Evolutionary conservation across 2,797 vertebrate species (phyloP).

Genomic region (Avahi laniger): DNA sequence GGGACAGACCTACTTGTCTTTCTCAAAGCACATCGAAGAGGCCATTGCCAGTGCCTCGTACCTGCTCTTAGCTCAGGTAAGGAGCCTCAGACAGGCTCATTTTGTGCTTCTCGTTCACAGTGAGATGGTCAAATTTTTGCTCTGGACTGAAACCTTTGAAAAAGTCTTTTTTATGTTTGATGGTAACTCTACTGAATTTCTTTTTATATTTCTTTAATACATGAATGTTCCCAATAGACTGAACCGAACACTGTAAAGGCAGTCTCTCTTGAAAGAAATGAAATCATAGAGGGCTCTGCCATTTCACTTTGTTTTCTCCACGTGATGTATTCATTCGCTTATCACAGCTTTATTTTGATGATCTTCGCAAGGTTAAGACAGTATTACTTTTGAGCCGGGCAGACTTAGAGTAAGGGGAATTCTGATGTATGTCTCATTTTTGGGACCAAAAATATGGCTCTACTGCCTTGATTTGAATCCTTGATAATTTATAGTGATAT

Average conservation of each 20-base stretch:
- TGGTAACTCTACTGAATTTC: not conserved
- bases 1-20: not conserved
- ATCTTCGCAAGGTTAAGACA: not conserved
- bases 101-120: not conserved
- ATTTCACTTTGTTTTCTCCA: conserved; percentile 21
- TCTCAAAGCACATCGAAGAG: not conserved
- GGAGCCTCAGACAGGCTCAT: not conserved
- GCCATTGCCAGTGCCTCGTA: not conserved
- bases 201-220: conserved; percentile 1
- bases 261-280: not conserved
- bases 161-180: conserved; percentile 4
- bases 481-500: conserved; percentile 40
- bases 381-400: not conserved
- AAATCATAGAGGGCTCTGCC: not conserved
- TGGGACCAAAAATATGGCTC: not conserved
- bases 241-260: not conserved
- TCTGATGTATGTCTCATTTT: not conserved
- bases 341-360: not conserved
- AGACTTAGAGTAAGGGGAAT: conserved; percentile 5
- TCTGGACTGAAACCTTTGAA: conserved; percentile 22
- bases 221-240: not conserved
- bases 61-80: not conserved
- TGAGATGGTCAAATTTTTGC: not conserved
- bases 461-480: conserved; percentile 48
- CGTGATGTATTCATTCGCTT: not conserved